These are phyloP conservation scores for Scleropages formosus DNA, from an alignment of 2,797 vertebrate genomes.

Conservation along the genomic window DNA sequence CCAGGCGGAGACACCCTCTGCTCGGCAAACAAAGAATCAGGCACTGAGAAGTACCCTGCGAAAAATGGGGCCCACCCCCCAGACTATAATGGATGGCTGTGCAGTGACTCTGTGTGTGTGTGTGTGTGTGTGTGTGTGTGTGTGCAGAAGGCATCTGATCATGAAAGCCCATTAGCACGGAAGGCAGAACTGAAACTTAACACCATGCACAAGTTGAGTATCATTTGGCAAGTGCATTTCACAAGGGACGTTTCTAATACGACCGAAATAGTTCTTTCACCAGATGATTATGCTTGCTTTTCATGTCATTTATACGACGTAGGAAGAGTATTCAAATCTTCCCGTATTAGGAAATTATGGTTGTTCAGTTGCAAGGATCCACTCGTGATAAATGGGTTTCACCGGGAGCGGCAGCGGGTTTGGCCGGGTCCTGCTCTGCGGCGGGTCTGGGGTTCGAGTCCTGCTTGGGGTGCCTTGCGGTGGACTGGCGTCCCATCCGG, in stretches of 20 bases:
- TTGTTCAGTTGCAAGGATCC: too few relatives aligned
- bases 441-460: too few relatives aligned
- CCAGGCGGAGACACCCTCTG: conserved; percentile 63
- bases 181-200: conserved; percentile 15
- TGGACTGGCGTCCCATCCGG: too few relatives aligned
- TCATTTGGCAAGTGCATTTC: background rate
- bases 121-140: background rate
- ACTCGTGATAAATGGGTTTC: too few relatives aligned
- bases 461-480: too few relatives aligned
- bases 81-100: background rate
- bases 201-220: background rate
- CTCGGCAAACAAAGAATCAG: conserved; percentile 54
- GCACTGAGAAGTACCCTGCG: conserved; percentile 42
- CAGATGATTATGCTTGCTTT: background rate
- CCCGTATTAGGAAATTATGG: background rate
- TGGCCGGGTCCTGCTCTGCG: too few relatives aligned
- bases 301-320: conserved; percentile 16
- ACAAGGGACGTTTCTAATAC: background rate
- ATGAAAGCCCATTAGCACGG: background rate
- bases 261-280: conserved; percentile 20
- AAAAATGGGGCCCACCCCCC: conserved; percentile 1
- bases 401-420: too few relatives aligned
- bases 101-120: background rate
- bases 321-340: background rate
- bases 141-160: background rate